Evolutionary conservation across 2,797 vertebrate species (phyloP).

Genomic region (Melanotaenia boesemani): DNA sequence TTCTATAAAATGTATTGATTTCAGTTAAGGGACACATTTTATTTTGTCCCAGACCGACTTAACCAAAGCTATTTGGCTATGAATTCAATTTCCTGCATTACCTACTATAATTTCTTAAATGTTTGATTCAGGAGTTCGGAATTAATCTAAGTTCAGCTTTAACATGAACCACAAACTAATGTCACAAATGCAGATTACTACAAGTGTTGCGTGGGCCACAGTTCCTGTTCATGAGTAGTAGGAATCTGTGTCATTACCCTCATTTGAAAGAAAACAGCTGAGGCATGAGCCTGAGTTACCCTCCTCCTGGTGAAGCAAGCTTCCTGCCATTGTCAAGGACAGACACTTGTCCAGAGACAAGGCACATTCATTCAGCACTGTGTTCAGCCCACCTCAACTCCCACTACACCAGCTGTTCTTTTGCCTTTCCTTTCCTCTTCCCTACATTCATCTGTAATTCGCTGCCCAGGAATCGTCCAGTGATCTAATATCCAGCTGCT

Average conservation of each 20-base stretch:
- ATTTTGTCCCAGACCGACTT: not conserved
- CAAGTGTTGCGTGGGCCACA: slow-evolving; percentile 28
- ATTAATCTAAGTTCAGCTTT: too few relatives aligned
- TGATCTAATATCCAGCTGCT: slow-evolving; percentile 40
- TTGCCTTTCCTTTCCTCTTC: slow-evolving; percentile 43
- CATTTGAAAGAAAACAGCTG: slow-evolving; percentile 71
- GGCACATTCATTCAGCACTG: slow-evolving; percentile 60
- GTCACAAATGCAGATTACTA: slow-evolving; percentile 21
- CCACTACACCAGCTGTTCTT: slow-evolving; percentile 70
- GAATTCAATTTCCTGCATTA: not conserved
- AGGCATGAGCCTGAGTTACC: slow-evolving; percentile 53
- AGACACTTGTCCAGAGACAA: slow-evolving; percentile 60
- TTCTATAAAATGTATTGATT: too few relatives aligned
- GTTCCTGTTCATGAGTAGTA: slow-evolving; percentile 43
- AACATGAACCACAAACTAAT: too few relatives aligned
- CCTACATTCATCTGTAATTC: slow-evolving; percentile 35
- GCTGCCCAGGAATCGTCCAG: slow-evolving; percentile 34
- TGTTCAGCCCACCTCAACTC: slow-evolving; percentile 57
- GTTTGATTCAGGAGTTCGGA: not conserved
- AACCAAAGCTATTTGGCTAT: not conserved
- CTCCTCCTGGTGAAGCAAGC: slow-evolving; percentile 54
- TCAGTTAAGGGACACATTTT: too few relatives aligned
- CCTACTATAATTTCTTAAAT: not conserved
- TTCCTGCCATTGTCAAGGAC: slow-evolving; percentile 72
- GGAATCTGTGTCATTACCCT: slow-evolving; percentile 51